Percentiles rank a stretch among this genome's conserved stretches.
Conservation (phyloP, 2,797 vertebrate genomes). For the Enteromius paludinosus region DNA sequence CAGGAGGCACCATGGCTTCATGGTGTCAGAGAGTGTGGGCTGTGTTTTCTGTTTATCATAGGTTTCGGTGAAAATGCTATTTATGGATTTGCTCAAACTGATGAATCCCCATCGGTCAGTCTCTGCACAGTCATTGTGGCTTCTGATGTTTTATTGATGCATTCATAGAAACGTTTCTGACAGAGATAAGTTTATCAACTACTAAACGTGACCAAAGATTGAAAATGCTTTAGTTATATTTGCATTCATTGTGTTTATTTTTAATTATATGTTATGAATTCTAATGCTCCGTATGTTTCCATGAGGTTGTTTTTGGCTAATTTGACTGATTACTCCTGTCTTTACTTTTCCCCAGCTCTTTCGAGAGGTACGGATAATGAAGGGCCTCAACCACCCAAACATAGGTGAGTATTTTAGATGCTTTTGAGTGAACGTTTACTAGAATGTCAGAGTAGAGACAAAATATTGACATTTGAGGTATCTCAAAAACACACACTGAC, state of each 20-base stretch:
- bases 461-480: neutral
- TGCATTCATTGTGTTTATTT: neutral
- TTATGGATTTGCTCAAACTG: neutral
- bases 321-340: constrained; percentile 24
- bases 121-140: neutral
- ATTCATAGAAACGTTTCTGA: constrained; percentile 3
- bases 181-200: neutral
- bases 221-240: too few relatives aligned
- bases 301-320: neutral
- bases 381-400: constrained; percentile 93
- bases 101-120: neutral
- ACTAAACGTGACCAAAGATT: neutral
- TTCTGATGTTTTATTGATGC: neutral
- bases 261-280: neutral
- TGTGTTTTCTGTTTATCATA: neutral
- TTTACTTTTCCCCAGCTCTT: constrained; percentile 81
- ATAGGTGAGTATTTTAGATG: constrained; percentile 82
- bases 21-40: neutral
- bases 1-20: neutral
- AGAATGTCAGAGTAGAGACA: neutral
- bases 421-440: neutral
- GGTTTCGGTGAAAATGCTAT: neutral
- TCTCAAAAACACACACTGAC: neutral
- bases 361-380: constrained; percentile 95
- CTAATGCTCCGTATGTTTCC: neutral